Evolutionary conservation across 2,797 vertebrate genomes (phyloP), one percentile per base, ranked within the genome.

Genomic region (Coracias cyanogaster): DNA sequence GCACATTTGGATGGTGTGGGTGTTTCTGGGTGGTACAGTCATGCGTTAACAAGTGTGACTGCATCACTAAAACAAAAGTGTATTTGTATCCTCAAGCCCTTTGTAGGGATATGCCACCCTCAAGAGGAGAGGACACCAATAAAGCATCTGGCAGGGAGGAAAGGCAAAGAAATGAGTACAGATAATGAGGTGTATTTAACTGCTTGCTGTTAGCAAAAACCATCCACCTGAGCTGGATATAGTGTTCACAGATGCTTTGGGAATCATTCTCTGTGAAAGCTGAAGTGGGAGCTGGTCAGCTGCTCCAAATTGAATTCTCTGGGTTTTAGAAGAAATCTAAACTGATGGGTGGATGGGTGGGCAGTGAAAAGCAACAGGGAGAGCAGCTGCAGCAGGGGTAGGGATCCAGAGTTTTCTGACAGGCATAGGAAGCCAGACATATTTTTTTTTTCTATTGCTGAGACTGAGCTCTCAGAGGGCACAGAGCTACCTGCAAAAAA

Each of bases 1-100:
- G 74, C 49, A 0, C 91, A 76, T 94, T 97, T 96, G 92, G 94
- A 94, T 94, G 88, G 84, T 66, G 93, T 92, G 93, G 93, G 94
- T 89, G 93, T 94, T 93, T 51, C 80, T 94, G 91, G 95, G 91
- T 94, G 96, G 77, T 93, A 91, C 92, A 95, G 86, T 95, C 90
- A 89, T 67, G 76, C n/a, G 29, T 51, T 83, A 94, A 86, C 89
- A 90, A 86, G 82, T 60, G 85, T 90, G 91, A 85, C 74, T 78
- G 94, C 74, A 45, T 73, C 84, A 65, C 37, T 54, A 21, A 89
- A 93, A 94, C 84, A 91, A 66, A 86, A 62, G 37, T 65, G 8
- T 82, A 51, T 84, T 46, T 86, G 78, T 78, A 48, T 52, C 52
- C 48, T 31, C 74, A 24, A 45, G 70, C 67, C 81, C 57, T 84